Base-by-base conservation (phyloP, 2,113 vertebrate species). In the Sinosuthora webbiana region DNA sequence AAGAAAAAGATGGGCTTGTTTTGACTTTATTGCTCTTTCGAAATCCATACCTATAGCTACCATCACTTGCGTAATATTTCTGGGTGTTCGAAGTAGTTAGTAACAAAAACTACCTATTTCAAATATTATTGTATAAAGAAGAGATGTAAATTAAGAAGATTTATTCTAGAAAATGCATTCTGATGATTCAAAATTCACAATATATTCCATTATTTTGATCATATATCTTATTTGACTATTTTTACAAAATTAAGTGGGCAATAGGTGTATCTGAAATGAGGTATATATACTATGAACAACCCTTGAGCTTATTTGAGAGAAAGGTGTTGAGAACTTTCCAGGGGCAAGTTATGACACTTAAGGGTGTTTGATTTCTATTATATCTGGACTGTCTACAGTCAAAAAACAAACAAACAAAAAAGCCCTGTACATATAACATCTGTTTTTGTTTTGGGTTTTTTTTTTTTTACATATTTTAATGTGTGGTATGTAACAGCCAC, bases 371-470 rank as follows among this genome's bases (percentile, higher is more conserved):
- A 47, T 35, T 92, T 52, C 3, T 53, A 2, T 71, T 57, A 55
- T 22, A 25, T n/a, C 27, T 59, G 11, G 8, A 42, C 25, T 49
- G 13, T 80, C 55, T 77, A 39, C 11, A 45, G 14, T 11, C 2
- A 53, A 45, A 17, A 16, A 69, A 57, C 8, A 15, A 49, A 7
- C 47, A 49, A 49, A 49, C 47, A 23, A 6, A 59, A 41, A 70
- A n/a, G 4, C 0, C 7, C 6, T 74, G 7, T 44, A 31, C 15
- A 10, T 33, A 16, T 18, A 62, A 53, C 2, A 44, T 16, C 55
- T 65, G 17, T 9, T 27, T 28, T 33, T 60, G 7, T 8, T 60
- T 60, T 27, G 16, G 16, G 23, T 47, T 39, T 30, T n/a, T 83
- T 47, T 39, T 30, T n/a, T 83, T 94, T 70, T 83, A 3, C 2